Evolutionary conservation across 2,888 invertebrate genomes (phyloP).

Genomic region (Rhyacophila evoluta): DNA sequence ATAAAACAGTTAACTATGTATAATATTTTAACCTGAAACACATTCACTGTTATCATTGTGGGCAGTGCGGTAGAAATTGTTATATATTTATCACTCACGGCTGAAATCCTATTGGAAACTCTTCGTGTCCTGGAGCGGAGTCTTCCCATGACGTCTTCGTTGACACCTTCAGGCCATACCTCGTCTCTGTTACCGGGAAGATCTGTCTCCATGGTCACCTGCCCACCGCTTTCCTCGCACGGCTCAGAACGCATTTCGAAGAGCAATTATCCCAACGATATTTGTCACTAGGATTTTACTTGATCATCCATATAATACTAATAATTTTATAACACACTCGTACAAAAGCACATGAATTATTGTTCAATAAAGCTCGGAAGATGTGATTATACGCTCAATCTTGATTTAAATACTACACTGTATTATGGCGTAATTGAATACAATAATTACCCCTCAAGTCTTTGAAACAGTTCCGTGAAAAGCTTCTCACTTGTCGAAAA

Average conservation of each 20-base stretch:
- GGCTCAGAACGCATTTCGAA: constrained; percentile 52
- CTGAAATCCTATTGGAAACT: constrained; percentile 39
- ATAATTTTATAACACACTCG: too few relatives aligned
- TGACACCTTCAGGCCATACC: constrained; percentile 45
- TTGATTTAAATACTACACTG: not conserved
- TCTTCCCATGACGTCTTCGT: constrained; percentile 50
- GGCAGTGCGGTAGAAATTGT: too few relatives aligned
- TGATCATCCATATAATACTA: not conserved
- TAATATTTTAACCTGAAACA: too few relatives aligned
- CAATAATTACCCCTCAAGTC: not conserved
- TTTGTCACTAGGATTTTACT: not conserved
- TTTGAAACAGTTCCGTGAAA: not conserved
- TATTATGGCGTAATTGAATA: not conserved
- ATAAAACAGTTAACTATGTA: too few relatives aligned
- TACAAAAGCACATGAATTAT: not conserved
- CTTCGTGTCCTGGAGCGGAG: constrained; percentile 43
- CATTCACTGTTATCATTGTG: too few relatives aligned
- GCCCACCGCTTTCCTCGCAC: constrained; percentile 46
- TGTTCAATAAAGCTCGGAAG: not conserved
- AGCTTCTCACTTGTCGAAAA: not conserved
- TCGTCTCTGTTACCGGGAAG: constrained; percentile 46
- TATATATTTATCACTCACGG: constrained; percentile 35
- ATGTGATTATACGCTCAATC: not conserved
- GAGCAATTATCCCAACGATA: not conserved
- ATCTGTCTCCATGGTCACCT: constrained; percentile 49